Percentiles rank a stretch among this genome's conserved stretches.
These are phyloP conservation scores for Hapalemur alaotrensis DNA, from an alignment of 2,797 vertebrate species.

Conservation along the genomic window DNA sequence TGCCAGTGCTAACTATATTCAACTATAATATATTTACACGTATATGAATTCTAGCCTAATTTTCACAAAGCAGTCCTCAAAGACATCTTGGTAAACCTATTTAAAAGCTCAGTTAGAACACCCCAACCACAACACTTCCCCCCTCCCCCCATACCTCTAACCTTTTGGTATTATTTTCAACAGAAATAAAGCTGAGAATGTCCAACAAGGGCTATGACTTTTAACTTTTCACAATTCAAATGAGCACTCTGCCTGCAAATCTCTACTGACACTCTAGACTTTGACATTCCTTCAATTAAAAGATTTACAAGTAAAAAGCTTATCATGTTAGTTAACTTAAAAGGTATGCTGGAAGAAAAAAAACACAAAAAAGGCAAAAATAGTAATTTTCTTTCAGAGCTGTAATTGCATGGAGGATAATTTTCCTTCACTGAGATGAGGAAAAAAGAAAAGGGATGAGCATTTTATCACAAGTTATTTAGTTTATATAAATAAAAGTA, in stretches of 20 bases:
- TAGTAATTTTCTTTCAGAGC: slow-evolving; percentile 11
- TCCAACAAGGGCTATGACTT: neutral
- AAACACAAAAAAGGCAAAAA: slow-evolving; percentile 42
- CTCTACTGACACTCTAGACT: neutral
- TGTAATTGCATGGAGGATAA: neutral
- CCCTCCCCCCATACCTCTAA: neutral
- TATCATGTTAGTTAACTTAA: slow-evolving; percentile 47
- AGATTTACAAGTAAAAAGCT: slow-evolving; percentile 16
- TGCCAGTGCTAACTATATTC: neutral
- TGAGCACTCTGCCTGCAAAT: neutral
- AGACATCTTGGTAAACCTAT: neutral
- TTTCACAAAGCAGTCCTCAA: neutral
- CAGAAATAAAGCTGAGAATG: neutral
- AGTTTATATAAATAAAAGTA: slow-evolving; percentile 32
- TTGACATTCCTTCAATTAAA: slow-evolving; percentile 32
- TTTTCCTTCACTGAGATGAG: slow-evolving; percentile 5
- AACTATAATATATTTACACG: neutral
- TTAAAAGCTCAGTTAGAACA: neutral
- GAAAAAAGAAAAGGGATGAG: neutral
- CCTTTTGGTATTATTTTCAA: neutral
- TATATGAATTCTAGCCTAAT: neutral
- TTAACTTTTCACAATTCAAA: slow-evolving; percentile 23
- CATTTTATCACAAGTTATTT: slow-evolving; percentile 17
- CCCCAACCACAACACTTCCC: neutral
- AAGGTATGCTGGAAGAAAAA: neutral